Evolutionary conservation across 2,888 invertebrate genomes (phyloP).

Genomic region (Morpho helenor): DNA sequence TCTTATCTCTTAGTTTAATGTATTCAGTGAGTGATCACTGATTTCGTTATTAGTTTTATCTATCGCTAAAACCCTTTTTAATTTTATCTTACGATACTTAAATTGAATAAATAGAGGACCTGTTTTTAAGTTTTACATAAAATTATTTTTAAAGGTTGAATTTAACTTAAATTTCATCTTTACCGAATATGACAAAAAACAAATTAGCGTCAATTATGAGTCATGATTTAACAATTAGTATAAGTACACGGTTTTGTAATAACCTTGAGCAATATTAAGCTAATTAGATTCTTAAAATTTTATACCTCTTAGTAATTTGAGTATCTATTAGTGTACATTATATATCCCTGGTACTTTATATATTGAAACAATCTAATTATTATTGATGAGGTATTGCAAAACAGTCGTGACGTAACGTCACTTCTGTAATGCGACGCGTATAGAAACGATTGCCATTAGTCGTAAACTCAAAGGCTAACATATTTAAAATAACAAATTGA

Average conservation of each 20-base stretch:
- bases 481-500: slow-evolving; percentile 66
- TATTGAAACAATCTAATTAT: slow-evolving; percentile 17
- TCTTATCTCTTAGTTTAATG: slow-evolving; percentile 21
- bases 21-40: background rate
- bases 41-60: too few relatives aligned
- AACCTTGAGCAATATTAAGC: slow-evolving; percentile 10
- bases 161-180: background rate
- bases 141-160: background rate
- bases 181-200: slow-evolving; percentile 3
- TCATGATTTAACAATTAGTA: slow-evolving; percentile 5
- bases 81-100: too few relatives aligned
- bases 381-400: slow-evolving; percentile 18
- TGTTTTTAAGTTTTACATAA: too few relatives aligned
- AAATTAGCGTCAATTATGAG: slow-evolving; percentile 3
- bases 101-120: too few relatives aligned
- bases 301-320: slow-evolving; percentile 10
- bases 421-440: slow-evolving; percentile 15
- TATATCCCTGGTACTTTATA: slow-evolving; percentile 10
- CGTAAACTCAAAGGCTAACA: slow-evolving; percentile 52
- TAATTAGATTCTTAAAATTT: slow-evolving; percentile 14
- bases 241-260: background rate
- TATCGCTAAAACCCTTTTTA: too few relatives aligned
- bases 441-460: slow-evolving; percentile 46
- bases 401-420: slow-evolving; percentile 22
- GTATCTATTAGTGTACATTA: slow-evolving; percentile 10